These are phyloP conservation scores for Drosophila suzukii DNA, from an alignment of 1,140 invertebrate genomes.

Conservation along the genomic window DNA sequence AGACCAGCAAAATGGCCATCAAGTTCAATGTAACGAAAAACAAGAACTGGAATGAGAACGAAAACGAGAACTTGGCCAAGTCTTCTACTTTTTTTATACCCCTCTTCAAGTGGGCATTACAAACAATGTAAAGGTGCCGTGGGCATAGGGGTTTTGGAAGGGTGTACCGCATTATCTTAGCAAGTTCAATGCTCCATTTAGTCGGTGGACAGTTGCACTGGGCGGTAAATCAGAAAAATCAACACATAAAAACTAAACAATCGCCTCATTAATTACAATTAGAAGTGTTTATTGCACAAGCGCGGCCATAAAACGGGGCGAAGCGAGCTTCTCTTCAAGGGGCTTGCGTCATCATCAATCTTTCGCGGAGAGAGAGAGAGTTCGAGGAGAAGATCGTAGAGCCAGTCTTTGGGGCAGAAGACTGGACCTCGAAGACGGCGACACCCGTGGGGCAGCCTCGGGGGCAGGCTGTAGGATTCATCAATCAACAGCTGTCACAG, in stretches of 20 bases:
- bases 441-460: slow-evolving; percentile 45
- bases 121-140: not conserved
- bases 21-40: slow-evolving; percentile 78
- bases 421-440: slow-evolving; percentile 1
- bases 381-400: slow-evolving; percentile 31
- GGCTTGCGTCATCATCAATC: slow-evolving; percentile 80
- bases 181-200: slow-evolving; percentile 69
- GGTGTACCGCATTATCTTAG: slow-evolving; percentile 11
- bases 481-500: slow-evolving; percentile 81
- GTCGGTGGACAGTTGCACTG: slow-evolving; percentile 36
- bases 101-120: slow-evolving; percentile 1
- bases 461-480: slow-evolving; percentile 76
- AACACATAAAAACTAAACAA: slow-evolving; percentile 82
- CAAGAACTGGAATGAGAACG: slow-evolving; percentile 42
- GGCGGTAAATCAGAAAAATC: slow-evolving; percentile 78
- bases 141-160: not conserved
- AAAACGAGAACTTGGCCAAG: slow-evolving; percentile 13
- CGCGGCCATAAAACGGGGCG: slow-evolving; percentile 68
- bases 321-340: slow-evolving; percentile 26
- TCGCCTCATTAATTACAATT: slow-evolving; percentile 83
- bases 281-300: slow-evolving; percentile 81
- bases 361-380: slow-evolving; percentile 33
- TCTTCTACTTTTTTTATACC: slow-evolving; percentile 18
- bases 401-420: slow-evolving; percentile 28
- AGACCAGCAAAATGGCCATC: slow-evolving; percentile 64